These are phyloP conservation scores for Andricus grossulariae DNA, from an alignment of 1,140 invertebrate genomes.

Conservation along the genomic window DNA sequence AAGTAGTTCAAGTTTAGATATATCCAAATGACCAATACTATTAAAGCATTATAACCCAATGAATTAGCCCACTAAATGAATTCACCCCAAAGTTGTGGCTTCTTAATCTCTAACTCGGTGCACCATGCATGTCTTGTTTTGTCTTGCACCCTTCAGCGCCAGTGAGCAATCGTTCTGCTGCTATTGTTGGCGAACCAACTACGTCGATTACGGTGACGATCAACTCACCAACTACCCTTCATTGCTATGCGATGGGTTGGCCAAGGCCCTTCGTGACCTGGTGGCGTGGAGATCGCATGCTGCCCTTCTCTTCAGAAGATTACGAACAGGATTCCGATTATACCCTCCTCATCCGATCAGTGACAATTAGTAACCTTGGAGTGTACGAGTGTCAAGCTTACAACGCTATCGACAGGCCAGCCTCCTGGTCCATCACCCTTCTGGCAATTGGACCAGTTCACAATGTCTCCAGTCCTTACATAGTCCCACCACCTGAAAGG, in stretches of 20 bases:
- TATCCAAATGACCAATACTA: too few species aligned
- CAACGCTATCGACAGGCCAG: slow-evolving; percentile 86
- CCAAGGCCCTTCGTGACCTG: slow-evolving; percentile 89
- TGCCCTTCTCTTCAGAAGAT: slow-evolving; percentile 82
- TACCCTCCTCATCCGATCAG: slow-evolving; percentile 83
- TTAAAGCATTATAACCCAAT: too few species aligned
- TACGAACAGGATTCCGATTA: slow-evolving; percentile 86
- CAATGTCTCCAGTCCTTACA: slow-evolving; percentile 75
- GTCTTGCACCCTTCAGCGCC: slow-evolving; percentile 68
- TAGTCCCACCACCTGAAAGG: slow-evolving; percentile 69
- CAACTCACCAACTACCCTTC: slow-evolving; percentile 82
- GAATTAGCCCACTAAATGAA: too few species aligned
- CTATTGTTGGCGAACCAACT: slow-evolving; percentile 78
- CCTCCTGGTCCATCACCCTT: slow-evolving; percentile 84
- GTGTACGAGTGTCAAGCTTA: slow-evolving; percentile 92
- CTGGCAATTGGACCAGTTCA: slow-evolving; percentile 81
- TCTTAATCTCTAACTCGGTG: slow-evolving; percentile 30
- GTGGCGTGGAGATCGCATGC: slow-evolving; percentile 86
- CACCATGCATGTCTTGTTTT: slow-evolving; percentile 44
- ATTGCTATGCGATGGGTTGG: slow-evolving; percentile 89
- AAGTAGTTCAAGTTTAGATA: too few species aligned
- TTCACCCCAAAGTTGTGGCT: slow-evolving; percentile 7
- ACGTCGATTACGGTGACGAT: slow-evolving; percentile 82
- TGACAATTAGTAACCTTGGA: slow-evolving; percentile 84
- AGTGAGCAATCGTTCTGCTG: slow-evolving; percentile 65